Percentiles rank a stretch among this genome's conserved stretches.
Conservation (phyloP, 1,140 invertebrate species). For the Hycleus phaleratus region DNA sequence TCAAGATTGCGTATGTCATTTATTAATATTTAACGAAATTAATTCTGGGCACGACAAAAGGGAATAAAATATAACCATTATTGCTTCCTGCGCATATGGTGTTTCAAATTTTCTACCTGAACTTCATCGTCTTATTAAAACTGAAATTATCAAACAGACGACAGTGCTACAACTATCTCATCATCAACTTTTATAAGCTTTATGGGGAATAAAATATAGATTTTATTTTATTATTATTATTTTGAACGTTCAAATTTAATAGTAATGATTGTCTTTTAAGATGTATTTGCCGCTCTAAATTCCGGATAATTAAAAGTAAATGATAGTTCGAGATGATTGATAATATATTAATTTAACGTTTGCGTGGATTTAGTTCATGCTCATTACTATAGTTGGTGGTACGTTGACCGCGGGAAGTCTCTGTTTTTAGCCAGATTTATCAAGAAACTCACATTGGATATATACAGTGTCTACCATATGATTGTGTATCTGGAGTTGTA, state of each 20-base stretch:
- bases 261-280: too few relatives aligned
- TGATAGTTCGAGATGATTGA: background rate
- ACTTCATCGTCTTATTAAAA: constrained; percentile 10
- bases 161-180: background rate
- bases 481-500: constrained; percentile 28
- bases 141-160: background rate
- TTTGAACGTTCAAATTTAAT: too few relatives aligned
- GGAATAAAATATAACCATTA: constrained; percentile 31
- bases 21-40: constrained; percentile 37
- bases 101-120: constrained; percentile 25
- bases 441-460: constrained; percentile 9
- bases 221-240: too few relatives aligned
- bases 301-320: too few relatives aligned
- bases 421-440: constrained; percentile 5
- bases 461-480: constrained; percentile 30
- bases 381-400: background rate
- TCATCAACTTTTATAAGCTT: too few relatives aligned
- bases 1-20: constrained; percentile 35
- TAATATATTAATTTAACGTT: constrained; percentile 9
- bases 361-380: constrained; percentile 7
- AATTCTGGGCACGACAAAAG: constrained; percentile 31
- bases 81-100: constrained; percentile 28
- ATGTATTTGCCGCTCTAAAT: too few relatives aligned
- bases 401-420: background rate
- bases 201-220: too few relatives aligned